Evolutionary conservation across 2,888 invertebrate species (phyloP).

Genomic region (Omphaloscelis lunosa): DNA sequence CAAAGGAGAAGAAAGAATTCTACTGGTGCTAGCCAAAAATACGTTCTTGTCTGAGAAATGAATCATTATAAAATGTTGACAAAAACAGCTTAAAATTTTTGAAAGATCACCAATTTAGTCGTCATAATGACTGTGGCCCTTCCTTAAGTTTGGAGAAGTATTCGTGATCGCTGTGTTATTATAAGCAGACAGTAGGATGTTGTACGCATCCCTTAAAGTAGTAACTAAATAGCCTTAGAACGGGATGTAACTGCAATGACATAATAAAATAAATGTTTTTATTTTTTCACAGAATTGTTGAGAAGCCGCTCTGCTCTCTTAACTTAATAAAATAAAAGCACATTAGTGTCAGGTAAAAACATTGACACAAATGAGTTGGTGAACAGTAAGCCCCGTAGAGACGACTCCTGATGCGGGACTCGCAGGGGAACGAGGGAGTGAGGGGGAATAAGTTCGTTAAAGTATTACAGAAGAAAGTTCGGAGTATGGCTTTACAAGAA

Average conservation of each 20-base stretch:
- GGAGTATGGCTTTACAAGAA: conserved; percentile 16
- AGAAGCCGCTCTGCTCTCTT: not conserved
- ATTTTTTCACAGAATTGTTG: no score
- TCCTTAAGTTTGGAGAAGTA: not conserved
- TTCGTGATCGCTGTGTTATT: not conserved
- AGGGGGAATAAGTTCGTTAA: conserved; percentile 15
- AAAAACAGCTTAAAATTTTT: not conserved
- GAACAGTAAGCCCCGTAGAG: conserved; percentile 35
- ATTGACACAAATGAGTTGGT: conserved; percentile 47
- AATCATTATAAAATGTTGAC: not conserved
- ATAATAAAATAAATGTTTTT: no score
- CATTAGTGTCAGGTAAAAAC: conserved; percentile 58
- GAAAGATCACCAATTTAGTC: not conserved
- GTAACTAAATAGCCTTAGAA: not conserved
- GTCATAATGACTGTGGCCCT: not conserved
- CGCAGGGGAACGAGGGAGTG: not conserved
- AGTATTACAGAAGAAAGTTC: conserved; percentile 43
- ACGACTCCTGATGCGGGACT: conserved; percentile 12
- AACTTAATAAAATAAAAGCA: conserved; percentile 22
- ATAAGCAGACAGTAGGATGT: not conserved
- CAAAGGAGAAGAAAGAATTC: no score
- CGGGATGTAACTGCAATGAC: not conserved
- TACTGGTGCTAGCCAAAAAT: not conserved
- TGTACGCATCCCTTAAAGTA: not conserved
- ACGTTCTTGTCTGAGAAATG: not conserved